Conservation (phyloP, 2,797 vertebrate genomes). For the Eupleurogrammus muticus region DNA sequence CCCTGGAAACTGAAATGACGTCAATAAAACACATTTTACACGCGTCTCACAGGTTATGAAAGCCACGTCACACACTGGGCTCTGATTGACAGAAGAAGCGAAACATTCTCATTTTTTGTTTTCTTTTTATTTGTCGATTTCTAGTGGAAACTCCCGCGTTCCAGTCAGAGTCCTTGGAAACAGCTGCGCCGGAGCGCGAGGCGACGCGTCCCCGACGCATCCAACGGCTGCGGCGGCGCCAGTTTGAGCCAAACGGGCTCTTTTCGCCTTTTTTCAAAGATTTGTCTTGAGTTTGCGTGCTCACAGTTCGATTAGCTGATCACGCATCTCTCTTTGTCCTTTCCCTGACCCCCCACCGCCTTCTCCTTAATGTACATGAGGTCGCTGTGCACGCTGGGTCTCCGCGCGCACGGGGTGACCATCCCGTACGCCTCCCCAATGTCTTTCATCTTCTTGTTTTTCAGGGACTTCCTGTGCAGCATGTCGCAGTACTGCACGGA, state of each 20-base stretch:
- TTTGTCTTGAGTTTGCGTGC: not conserved
- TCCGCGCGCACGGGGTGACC: slow-evolving; percentile 93
- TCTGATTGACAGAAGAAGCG: slow-evolving; percentile 66
- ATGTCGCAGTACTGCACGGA: slow-evolving; percentile 94
- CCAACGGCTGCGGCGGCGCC: slow-evolving; percentile 11
- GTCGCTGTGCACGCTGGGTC: slow-evolving; percentile 98
- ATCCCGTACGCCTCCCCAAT: slow-evolving; percentile 92
- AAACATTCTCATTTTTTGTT: slow-evolving; percentile 68
- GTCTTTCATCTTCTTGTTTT: slow-evolving; percentile 87
- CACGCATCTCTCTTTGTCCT: slow-evolving; percentile 93
- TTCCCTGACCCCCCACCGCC: slow-evolving; percentile 88
- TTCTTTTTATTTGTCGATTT: slow-evolving; percentile 33
- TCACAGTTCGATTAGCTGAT: slow-evolving; percentile 86
- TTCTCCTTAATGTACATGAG: slow-evolving; percentile 97
- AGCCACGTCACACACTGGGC: slow-evolving; percentile 70
- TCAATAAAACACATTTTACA: slow-evolving; percentile 67
- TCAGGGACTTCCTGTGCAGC: slow-evolving; percentile 90
- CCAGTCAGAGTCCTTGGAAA: slow-evolving; percentile 52
- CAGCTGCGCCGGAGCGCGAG: slow-evolving; percentile 39
- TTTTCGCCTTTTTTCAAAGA: slow-evolving; percentile 30
- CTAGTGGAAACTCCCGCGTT: slow-evolving; percentile 14
- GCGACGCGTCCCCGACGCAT: slow-evolving; percentile 17
- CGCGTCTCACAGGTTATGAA: slow-evolving; percentile 64
- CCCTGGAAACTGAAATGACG: slow-evolving; percentile 49
- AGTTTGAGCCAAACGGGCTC: slow-evolving; percentile 40